Percentiles rank a stretch among this genome's conserved stretches.
Evolutionary conservation across 2,888 invertebrate species (phyloP).

Genomic region (Silvanus unidentatus): DNA sequence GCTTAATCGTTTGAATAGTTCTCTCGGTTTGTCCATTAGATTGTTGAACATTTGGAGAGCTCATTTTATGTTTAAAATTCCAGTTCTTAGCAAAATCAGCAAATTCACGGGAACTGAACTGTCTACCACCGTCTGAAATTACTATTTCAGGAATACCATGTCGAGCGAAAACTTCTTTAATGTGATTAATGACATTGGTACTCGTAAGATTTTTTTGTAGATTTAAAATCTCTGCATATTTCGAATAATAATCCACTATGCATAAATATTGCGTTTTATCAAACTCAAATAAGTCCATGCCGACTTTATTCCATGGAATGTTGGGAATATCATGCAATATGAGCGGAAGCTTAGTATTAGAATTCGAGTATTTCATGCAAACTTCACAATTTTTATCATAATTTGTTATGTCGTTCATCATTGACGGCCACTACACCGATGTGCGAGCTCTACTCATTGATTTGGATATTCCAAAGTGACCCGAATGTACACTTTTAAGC

Average conservation of each 20-base stretch:
- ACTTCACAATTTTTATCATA: too few relatives aligned
- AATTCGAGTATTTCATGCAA: conserved; percentile 11
- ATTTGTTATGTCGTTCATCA: too few relatives aligned
- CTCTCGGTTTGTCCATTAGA: conserved; percentile 12
- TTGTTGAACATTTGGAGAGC: conserved; percentile 13
- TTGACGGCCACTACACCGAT: too few relatives aligned
- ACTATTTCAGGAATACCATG: conserved; percentile 10
- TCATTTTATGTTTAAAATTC: conserved; percentile 6
- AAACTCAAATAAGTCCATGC: conserved; percentile 12
- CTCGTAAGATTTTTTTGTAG: conserved; percentile 2
- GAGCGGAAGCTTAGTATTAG: conserved; percentile 13
- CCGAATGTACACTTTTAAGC: too few relatives aligned
- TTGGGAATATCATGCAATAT: conserved; percentile 11
- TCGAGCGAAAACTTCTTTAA: conserved; percentile 12
- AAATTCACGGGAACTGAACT: too few relatives aligned
- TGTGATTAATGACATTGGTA: too few relatives aligned
- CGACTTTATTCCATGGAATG: conserved; percentile 11
- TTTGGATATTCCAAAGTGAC: too few relatives aligned
- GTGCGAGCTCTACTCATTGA: too few relatives aligned
- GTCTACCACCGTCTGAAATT: too few relatives aligned
- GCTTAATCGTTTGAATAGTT: conserved; percentile 14
- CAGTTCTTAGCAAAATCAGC: conserved; percentile 8
- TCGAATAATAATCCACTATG: conserved; percentile 8
- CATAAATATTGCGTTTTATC: too few relatives aligned
- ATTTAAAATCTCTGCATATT: conserved; percentile 4